Conservation (phyloP, 2,797 vertebrate genomes). For the Denticeps clupeoides region DNA sequence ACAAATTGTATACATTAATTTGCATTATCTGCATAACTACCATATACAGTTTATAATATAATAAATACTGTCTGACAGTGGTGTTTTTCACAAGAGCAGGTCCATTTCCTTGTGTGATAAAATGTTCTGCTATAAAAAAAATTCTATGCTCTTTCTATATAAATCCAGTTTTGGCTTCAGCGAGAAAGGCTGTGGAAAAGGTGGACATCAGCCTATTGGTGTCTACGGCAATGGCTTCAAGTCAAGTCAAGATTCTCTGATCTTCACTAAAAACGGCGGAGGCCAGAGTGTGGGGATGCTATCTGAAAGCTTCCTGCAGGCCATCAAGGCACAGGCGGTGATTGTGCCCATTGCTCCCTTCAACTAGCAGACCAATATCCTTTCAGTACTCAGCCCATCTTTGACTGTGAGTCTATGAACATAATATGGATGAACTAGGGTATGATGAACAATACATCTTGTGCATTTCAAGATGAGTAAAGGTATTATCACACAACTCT, state of each 20-base stretch:
- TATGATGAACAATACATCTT: too few species aligned
- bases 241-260: slow-evolving; percentile 66
- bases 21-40: too few species aligned
- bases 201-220: slow-evolving; percentile 55
- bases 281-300: slow-evolving; percentile 66
- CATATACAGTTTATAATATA: too few species aligned
- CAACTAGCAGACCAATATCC: slow-evolving; percentile 69
- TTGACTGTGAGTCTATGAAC: too few species aligned
- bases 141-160: background rate
- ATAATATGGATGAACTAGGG: too few species aligned
- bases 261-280: slow-evolving; percentile 74
- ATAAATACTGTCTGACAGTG: too few species aligned
- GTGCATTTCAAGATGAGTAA: too few species aligned
- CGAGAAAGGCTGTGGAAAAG: slow-evolving; percentile 58
- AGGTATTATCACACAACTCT: too few species aligned
- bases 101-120: background rate
- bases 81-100: too few species aligned
- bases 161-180: slow-evolving; percentile 68
- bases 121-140: background rate
- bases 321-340: slow-evolving; percentile 64
- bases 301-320: slow-evolving; percentile 67
- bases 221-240: slow-evolving; percentile 76
- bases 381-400: slow-evolving; percentile 8
- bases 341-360: slow-evolving; percentile 70
- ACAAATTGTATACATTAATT: too few species aligned